Evolutionary conservation across 2,888 invertebrate species (phyloP), one percentile per base, ranked within the genome.

Genomic region (Temnothorax rugatulus): DNA sequence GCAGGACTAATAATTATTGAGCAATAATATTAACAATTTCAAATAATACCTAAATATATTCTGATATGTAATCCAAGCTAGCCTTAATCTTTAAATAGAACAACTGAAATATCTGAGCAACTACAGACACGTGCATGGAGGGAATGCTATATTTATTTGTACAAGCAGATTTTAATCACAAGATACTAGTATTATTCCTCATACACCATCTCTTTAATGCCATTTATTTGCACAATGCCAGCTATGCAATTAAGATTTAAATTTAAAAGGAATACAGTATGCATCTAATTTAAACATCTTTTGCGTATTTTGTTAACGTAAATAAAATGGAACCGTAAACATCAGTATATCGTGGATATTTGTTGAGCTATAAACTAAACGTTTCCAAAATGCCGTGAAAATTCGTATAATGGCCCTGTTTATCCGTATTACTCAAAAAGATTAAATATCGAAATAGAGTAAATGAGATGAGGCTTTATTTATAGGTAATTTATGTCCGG

Each of bases 391-490:
- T 57, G 18, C 13, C 57, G 34, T 54, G 21, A 18, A 61, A 59
- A 69, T 47, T 50, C 34, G 18, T n/a, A 13, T 81, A 38, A 79
- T 18, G 3, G n/a, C 18, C 8, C 8, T 57, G 25, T 79, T 79
- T 59, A 47, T 50, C 21, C 13, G 25, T 47, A 61, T 69, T 59
- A 57, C 2, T 69, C 38, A 18, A 34, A 34, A 69, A 71, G 47
- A 57, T 71, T 34, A 81, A 59, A 81, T 71, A 38, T 69, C 47
- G 44, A 81, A 18, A 15, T n/a, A 38, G 18, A 81, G 18, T 50
- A 69, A 79, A 81, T 9, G 13, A 21, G 29, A 38, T 18, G 25
- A 59, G 29, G 11, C 18, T 69, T 38, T 47, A 34, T 59, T 69
- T 61, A 29, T 61, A 29, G 4, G 29, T 4, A 29, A 71, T 69